Evolutionary conservation across 2,888 invertebrate genomes (phyloP).

Genomic region (Dichetophora obliterata): DNA sequence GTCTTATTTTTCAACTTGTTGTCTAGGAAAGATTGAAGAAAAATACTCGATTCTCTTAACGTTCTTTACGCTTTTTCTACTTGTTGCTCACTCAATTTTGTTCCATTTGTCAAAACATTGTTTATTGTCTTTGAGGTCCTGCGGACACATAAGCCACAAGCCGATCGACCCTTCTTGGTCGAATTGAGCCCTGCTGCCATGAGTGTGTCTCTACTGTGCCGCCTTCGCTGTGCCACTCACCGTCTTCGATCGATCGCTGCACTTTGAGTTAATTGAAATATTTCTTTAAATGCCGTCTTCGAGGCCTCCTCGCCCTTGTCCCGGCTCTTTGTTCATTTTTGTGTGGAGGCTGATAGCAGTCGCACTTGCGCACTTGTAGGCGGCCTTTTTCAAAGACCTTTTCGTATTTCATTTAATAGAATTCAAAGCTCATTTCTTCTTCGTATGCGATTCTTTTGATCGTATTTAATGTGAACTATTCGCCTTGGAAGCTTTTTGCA

Average conservation of each 20-base stretch:
- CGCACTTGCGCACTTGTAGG: conserved; percentile 40
- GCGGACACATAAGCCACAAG: conserved; percentile 45
- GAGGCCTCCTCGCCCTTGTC: background rate
- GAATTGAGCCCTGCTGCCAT: background rate
- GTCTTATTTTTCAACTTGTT: background rate
- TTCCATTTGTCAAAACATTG: conserved; percentile 69
- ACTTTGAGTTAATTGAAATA: conserved; percentile 65
- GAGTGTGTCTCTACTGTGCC: conserved; percentile 42
- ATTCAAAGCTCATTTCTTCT: conserved; percentile 67
- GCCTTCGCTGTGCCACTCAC: conserved; percentile 41
- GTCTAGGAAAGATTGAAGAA: conserved; percentile 62
- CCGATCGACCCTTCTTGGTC: background rate
- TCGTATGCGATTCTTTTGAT: conserved; percentile 66
- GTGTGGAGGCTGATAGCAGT: background rate
- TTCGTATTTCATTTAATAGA: conserved; percentile 66
- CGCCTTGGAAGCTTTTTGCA: conserved; percentile 6
- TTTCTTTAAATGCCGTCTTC: conserved; percentile 53
- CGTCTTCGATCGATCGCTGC: conserved; percentile 34
- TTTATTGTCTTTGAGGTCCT: conserved; percentile 60
- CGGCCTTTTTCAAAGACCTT: conserved; percentile 60
- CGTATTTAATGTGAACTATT: conserved; percentile 51
- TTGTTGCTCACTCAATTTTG: conserved; percentile 63
- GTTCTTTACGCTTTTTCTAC: conserved; percentile 59
- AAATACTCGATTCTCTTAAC: conserved; percentile 42
- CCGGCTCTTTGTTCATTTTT: background rate